Percentiles rank a stretch among this genome's conserved stretches.
Evolutionary conservation across 2,113 vertebrate genomes (phyloP).

Genomic region (Spea bombifrons): DNA sequence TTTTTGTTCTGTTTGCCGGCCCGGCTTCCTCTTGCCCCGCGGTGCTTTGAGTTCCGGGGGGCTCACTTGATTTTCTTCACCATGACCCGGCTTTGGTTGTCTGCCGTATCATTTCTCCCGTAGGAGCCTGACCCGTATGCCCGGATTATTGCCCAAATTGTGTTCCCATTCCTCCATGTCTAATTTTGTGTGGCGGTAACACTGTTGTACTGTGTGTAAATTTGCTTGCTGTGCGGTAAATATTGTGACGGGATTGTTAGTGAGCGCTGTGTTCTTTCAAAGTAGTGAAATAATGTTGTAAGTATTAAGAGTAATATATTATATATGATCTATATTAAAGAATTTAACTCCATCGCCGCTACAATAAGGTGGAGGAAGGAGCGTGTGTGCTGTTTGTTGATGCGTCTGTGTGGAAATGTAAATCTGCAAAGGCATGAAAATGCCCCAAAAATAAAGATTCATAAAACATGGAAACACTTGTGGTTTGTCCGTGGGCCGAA

Average conservation of each 20-base stretch:
- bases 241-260: slow-evolving; percentile 33
- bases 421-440: slow-evolving; percentile 14
- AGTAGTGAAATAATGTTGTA: slow-evolving; percentile 22
- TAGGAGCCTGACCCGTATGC: no score
- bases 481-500: no score
- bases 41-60: no score
- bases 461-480: not conserved
- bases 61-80: no score
- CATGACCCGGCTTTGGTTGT: no score
- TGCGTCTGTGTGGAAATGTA: slow-evolving; percentile 42
- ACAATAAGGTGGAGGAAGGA: not conserved
- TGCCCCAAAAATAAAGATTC: slow-evolving; percentile 26
- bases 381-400: slow-evolving; percentile 31
- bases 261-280: not conserved
- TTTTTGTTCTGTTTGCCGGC: not conserved
- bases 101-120: no score
- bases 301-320: slow-evolving; percentile 42
- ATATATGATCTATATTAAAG: slow-evolving; percentile 29
- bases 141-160: not conserved
- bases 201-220: slow-evolving; percentile 31
- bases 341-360: not conserved
- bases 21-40: no score
- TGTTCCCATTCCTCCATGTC: not conserved
- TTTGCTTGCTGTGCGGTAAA: slow-evolving; percentile 35
- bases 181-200: slow-evolving; percentile 34